Base-by-base conservation (phyloP, 2,888 invertebrate genomes). In the Heliconius aoede region DNA sequence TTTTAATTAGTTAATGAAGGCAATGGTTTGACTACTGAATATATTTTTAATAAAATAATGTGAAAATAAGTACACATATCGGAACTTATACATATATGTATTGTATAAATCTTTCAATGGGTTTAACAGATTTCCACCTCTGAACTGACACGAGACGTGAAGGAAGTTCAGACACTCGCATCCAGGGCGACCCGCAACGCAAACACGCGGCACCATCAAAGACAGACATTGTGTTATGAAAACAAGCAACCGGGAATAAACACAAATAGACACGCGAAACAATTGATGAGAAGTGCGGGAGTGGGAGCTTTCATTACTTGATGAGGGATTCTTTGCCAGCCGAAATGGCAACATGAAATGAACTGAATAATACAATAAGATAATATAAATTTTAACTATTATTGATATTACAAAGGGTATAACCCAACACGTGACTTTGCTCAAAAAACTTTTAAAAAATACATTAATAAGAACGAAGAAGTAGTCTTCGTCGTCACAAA, bases 201-300 rank as follows among this genome's bases (percentile, higher is more conserved):
- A 91, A 91, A 93, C 90, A 90, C 84, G 87, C 87, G 85, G 83
- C 85, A 85, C 89, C 90, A 90, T 92, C 93, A 92, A 92, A 93
- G 91, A 91, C 92, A 91, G 90, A 90, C 91, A 89, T 85, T 87
- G 85, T 92, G 92, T 92, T 93, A 93, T 92, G 92, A 94, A 93
- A 94, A 94, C 93, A 94, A 91, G 89, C 91, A 90, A 85, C 90
- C 87, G 85, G 87, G 88, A 91, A 89, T 90, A 93, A 92, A 93
- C 90, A 91, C 89, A 91, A 91, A 91, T 91, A 92, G 89, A 91
- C 90, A 91, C 85, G 87, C 86, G 88, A 90, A 91, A 93, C 93
- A 94, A 93, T 93, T 91, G 92, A 92, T 89, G 91, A 90, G 90
- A 89, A 87, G 51, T 85, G 87, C 15, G 85, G 84, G 36, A 36